phyloP scores from a whole-genome alignment of 1,140 invertebrate species.

The Drosophila gunungcola region DNA sequence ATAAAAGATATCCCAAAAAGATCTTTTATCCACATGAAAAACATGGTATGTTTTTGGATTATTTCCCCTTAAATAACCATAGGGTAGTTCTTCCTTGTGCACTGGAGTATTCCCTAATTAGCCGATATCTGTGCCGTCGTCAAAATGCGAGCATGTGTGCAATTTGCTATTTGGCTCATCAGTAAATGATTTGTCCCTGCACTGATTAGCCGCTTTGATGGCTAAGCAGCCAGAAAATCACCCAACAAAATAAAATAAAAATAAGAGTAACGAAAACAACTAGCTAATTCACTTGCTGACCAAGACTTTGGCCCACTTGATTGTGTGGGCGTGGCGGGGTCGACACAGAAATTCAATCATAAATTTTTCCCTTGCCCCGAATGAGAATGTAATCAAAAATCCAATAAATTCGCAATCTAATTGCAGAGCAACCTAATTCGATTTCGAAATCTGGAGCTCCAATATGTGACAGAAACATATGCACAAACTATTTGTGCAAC shows the following conservation, averaged over 20 bases:
- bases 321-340: constrained; percentile 50
- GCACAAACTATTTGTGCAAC: constrained; percentile 71
- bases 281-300: constrained; percentile 29
- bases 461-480: constrained; percentile 50
- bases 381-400: constrained; percentile 63
- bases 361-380: constrained; percentile 42
- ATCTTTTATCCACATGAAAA: not conserved
- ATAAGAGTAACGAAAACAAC: constrained; percentile 10
- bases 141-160: constrained; percentile 75
- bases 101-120: constrained; percentile 68
- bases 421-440: constrained; percentile 55
- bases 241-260: constrained; percentile 4
- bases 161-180: constrained; percentile 65
- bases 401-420: constrained; percentile 68
- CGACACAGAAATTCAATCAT: constrained; percentile 54
- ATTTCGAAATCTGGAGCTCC: constrained; percentile 22
- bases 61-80: not conserved
- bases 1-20: no score
- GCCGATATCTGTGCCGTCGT: constrained; percentile 34
- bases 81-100: constrained; percentile 51
- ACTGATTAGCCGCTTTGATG: constrained; percentile 75
- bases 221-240: constrained; percentile 54
- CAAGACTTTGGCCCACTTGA: constrained; percentile 36
- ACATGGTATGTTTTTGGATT: not conserved
- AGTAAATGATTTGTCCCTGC: constrained; percentile 47